A percentile compares a stretch with the other conserved stretches of the same genome.
phyloP scores from a whole-genome alignment of 2,113 vertebrate genomes.

The Hippopotamus amphibius region DNA sequence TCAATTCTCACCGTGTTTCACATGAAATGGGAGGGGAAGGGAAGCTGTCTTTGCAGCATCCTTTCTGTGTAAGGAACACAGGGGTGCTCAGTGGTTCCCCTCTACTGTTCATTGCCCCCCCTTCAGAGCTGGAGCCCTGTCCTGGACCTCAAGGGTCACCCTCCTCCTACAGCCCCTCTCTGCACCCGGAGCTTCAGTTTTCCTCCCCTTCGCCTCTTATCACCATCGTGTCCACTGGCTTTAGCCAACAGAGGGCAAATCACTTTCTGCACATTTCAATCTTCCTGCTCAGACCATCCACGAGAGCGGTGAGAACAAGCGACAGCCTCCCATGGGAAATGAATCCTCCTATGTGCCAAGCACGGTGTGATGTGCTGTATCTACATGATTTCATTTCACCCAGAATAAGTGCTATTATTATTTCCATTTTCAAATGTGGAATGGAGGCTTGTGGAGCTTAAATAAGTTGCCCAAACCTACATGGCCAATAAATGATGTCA shows the following conservation, averaged over 20 bases:
- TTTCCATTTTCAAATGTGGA: background rate
- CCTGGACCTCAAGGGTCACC: background rate
- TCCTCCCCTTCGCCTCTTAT: background rate
- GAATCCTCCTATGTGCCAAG: background rate
- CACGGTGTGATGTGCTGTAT: rapidly evolving
- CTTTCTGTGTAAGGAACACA: background rate
- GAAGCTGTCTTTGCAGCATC: background rate
- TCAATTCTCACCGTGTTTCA: background rate
- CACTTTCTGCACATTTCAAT: background rate
- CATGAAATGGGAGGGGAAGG: background rate
- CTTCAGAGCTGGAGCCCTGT: background rate
- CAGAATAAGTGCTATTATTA: background rate
- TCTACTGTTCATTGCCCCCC: background rate
- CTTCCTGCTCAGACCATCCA: background rate
- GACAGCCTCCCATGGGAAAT: rapidly evolving
- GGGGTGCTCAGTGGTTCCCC: background rate
- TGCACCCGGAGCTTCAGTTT: background rate
- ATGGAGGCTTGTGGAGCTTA: background rate
- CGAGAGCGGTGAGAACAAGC: background rate
- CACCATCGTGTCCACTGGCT: background rate
- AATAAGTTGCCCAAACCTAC: background rate
- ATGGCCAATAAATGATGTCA: background rate
- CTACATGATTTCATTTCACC: background rate
- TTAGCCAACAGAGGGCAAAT: background rate
- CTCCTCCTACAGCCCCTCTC: background rate